These are phyloP conservation scores for Galeopterus variegatus DNA, from an alignment of 2,113 vertebrate genomes.

Conservation along the genomic window DNA sequence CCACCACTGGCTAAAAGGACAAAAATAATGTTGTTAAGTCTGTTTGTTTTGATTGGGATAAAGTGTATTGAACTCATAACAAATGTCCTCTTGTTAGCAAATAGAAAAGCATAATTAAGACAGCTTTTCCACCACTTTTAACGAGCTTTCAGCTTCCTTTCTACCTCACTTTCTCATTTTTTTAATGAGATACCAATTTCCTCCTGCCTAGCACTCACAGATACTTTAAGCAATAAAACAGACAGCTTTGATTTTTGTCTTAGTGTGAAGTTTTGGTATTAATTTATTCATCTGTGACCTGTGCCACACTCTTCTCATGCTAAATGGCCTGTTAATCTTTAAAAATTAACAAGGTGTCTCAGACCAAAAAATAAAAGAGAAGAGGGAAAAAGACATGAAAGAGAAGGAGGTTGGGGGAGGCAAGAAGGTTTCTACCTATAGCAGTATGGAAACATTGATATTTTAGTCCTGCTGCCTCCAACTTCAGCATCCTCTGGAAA, in stretches of 20 bases:
- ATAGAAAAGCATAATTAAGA: constrained; percentile 87
- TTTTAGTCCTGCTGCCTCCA: constrained; percentile 71
- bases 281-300: constrained; percentile 83
- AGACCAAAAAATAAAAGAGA: constrained; percentile 74
- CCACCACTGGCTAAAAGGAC: constrained; percentile 79
- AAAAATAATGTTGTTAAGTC: constrained; percentile 85
- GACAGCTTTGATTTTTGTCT: constrained; percentile 89
- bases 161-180: constrained; percentile 77
- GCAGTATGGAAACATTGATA: constrained; percentile 36
- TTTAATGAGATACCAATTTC: constrained; percentile 92
- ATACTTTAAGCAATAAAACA: constrained; percentile 88
- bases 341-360: constrained; percentile 89
- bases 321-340: constrained; percentile 89
- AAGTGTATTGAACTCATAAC: constrained; percentile 83
- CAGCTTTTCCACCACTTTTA: constrained; percentile 86
- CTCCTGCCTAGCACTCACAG: constrained; percentile 85
- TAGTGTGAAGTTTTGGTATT: constrained; percentile 83
- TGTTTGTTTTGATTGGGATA: constrained; percentile 87
- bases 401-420: background rate
- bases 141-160: constrained; percentile 84
- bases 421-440: background rate
- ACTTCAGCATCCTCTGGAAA: constrained; percentile 40
- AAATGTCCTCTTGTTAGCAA: constrained; percentile 88
- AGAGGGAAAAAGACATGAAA: background rate
- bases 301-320: constrained; percentile 81